Base-by-base conservation (phyloP, 92 coral and sea anemone genomes). In the Zoanthus gigantus region DNA sequence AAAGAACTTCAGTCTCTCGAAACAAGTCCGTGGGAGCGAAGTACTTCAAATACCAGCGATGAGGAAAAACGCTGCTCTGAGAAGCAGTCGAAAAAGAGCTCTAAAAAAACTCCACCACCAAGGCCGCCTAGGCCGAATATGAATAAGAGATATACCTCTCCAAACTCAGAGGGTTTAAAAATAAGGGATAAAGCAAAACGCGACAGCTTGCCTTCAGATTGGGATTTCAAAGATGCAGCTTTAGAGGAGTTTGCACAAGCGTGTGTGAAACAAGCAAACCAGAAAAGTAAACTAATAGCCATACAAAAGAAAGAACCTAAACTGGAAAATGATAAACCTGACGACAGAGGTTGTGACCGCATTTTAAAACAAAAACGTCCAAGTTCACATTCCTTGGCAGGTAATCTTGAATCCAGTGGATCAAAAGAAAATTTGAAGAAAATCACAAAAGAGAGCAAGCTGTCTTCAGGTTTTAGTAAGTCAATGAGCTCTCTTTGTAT, bases 191-290 rank as follows among this genome's bases (percentile, higher is more conserved):
- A 14, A 9, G 44, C 76, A 13, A 81, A 66, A 34, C 85, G 85
- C 58, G 85, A 81, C 18, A 81, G 85, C 28, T 65, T 81, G 76
- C 85, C 85, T 1, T 73, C 73, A 0, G 4, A 65, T 58, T 65
- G 71, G 53, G 75, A 81, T 66, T 81, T 81, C 63, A 67, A 50
- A n/a, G 85, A 81, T 74, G 53, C 60, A 7, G 23, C 71, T 31
- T 28, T 81, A 66, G 74, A 71, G 6, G 75, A 81, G 7, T 81
- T 81, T 81, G 85, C 85, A 46, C 58, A 67, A 67, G 71, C 65
- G 16, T 81, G 85, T 45, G 85, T 81, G 13, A 46, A 34, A 28
- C 75, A 81, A 81, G 85, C 85, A 0, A 81, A 46, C 29, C 29
- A 29, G 23, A 81, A 81, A 81, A 74, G 47, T 7, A 45, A 29